phyloP scores from a whole-genome alignment of 2,113 vertebrate species.

The Laticauda laticaudata region DNA sequence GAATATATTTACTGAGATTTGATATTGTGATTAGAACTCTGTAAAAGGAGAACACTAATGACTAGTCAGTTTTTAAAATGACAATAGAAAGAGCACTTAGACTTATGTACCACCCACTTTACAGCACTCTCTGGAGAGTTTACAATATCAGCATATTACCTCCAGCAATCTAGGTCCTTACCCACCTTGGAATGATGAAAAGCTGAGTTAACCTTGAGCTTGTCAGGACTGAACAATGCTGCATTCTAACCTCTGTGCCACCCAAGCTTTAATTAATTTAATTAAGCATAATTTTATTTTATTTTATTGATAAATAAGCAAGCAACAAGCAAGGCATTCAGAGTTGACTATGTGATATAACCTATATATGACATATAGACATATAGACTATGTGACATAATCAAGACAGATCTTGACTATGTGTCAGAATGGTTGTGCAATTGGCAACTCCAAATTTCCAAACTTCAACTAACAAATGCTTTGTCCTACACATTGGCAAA shows the following conservation, averaged over 20 bases:
- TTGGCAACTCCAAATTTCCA: no score
- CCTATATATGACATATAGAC: no score
- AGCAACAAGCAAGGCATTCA: neutral
- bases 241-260: neutral
- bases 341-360: neutral
- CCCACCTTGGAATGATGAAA: neutral
- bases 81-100: neutral
- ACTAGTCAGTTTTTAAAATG: conserved; percentile 14
- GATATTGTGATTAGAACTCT: neutral
- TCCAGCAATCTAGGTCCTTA: neutral
- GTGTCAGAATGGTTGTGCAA: no score
- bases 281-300: no score
- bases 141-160: neutral
- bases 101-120: no score
- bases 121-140: no score
- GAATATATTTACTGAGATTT: conserved; percentile 28
- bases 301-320: neutral
- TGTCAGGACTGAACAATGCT: neutral
- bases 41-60: conserved; percentile 29
- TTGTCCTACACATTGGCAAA: no score
- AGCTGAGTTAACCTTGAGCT: neutral
- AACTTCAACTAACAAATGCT: no score
- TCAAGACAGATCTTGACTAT: no score
- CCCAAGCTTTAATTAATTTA: neutral
- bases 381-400: no score